Conservation (phyloP, 2,113 vertebrate species). For the Coreoperca whiteheadi region DNA sequence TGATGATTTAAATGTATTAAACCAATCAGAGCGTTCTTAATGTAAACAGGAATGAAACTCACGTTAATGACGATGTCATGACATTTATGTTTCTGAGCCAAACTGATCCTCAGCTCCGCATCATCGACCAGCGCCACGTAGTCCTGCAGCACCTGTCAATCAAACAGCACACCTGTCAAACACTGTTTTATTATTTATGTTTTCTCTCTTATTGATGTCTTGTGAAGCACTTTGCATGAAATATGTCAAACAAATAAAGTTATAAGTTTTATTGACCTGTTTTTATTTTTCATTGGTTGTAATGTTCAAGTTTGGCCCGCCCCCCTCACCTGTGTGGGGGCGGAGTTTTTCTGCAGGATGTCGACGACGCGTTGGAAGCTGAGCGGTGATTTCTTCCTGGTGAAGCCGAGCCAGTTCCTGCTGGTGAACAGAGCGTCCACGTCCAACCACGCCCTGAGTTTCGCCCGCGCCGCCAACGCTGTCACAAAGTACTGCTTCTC, state of each 20-base stretch:
- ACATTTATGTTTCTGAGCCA: constrained; percentile 95
- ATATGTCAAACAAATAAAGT: no score
- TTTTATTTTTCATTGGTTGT: neutral
- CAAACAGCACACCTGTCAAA: neutral
- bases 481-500: constrained; percentile 96
- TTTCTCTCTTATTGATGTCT: no score
- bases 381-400: constrained; percentile 92
- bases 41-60: constrained; percentile 42
- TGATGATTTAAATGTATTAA: neutral
- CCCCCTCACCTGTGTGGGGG: constrained; percentile 88
- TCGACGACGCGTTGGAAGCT: constrained; percentile 94
- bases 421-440: constrained; percentile 93
- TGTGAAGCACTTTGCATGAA: no score
- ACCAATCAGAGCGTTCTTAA: neutral
- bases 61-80: constrained; percentile 96
- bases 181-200: no score
- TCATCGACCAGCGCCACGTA: constrained; percentile 93
- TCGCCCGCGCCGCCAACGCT: constrained; percentile 92
- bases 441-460: constrained; percentile 93
- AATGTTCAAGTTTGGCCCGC: neutral
- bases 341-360: constrained; percentile 93
- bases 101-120: constrained; percentile 86
- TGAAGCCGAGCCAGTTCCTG: constrained; percentile 97
- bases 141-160: constrained; percentile 89
- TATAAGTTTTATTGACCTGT: neutral